Evolutionary conservation across 2,888 invertebrate genomes (phyloP), one percentile per base, ranked within the genome.

Genomic region (Hypomecis punctinalis): DNA sequence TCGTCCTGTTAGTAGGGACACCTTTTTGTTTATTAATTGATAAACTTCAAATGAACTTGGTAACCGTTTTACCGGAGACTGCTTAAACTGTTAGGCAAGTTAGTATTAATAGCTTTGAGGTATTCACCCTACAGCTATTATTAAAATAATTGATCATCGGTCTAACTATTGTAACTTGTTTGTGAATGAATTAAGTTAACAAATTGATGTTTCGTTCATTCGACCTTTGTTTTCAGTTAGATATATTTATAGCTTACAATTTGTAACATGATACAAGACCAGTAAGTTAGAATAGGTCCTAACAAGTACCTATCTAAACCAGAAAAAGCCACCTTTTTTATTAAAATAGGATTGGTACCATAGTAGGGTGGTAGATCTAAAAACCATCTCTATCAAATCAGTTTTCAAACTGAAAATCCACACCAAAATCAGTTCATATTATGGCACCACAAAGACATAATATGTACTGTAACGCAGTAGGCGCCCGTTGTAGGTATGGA

Each of bases 151-250:
- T 68, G 63, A 65, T 67, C 64, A 63, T 63, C 58, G 40, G 52
- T 55, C 39, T 55, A 66, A 65, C 69, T 61, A 61, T 67, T 66
- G 63, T 64, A 46, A 51, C 51, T 51, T 57, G 59, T 45, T 65
- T 63, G 63, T 42, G 52, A 47, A 61, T 58, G 45, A 65, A 54
- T 52, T 61, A 61, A 54, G 37, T 54, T n/a, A 51, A 53, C 56
- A 63, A 66, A 71, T 68, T 69, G 68, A 56, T 65, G 46, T 45
- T 72, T 75, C 58, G 66, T 49, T 57, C 42, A 66, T 54, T 63
- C 58, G 66, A 52, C 59, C 42, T 67, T 54, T 63, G 40, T 52
- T 23, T 47, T 53, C 13, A 36, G 9, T 11, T 61, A 53, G 58
- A 35, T 59, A 52, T 35, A 23, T 57, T 13, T 35, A 40, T 47